Percentiles rank a stretch among this genome's conserved stretches.
phyloP scores from a whole-genome alignment of 1,140 invertebrate species.

The Magallana angulata region DNA sequence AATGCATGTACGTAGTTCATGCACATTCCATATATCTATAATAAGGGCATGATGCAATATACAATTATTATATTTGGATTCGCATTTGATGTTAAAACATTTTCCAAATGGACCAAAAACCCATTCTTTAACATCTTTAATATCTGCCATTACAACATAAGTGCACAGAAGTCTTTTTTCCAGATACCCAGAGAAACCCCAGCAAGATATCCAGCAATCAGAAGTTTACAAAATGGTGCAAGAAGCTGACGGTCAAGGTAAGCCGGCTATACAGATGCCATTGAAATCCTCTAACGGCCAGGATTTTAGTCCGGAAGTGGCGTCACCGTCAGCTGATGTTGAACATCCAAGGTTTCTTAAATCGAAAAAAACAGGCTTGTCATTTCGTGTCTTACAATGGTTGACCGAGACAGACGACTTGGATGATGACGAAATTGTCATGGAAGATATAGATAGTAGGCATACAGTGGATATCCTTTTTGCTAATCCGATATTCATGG shows the following conservation, averaged over 20 bases:
- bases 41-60: no score
- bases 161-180: neutral
- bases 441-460: constrained; percentile 17
- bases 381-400: constrained; percentile 75
- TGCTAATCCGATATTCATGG: neutral
- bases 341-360: constrained; percentile 49
- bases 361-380: constrained; percentile 70
- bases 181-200: constrained; percentile 58
- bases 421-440: constrained; percentile 58
- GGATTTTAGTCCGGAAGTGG: constrained; percentile 13
- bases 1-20: no score
- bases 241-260: constrained; percentile 56
- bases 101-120: no score
- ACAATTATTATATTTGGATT: no score
- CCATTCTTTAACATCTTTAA: no score
- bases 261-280: constrained; percentile 17
- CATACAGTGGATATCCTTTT: neutral
- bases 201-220: constrained; percentile 56
- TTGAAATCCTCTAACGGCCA: constrained; percentile 13
- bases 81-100: no score
- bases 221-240: constrained; percentile 60
- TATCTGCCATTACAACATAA: no score
- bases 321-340: neutral
- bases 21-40: no score
- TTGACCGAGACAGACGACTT: constrained; percentile 71